Conservation (phyloP, 2,113 vertebrate genomes). For the Microtus ochrogaster region DNA sequence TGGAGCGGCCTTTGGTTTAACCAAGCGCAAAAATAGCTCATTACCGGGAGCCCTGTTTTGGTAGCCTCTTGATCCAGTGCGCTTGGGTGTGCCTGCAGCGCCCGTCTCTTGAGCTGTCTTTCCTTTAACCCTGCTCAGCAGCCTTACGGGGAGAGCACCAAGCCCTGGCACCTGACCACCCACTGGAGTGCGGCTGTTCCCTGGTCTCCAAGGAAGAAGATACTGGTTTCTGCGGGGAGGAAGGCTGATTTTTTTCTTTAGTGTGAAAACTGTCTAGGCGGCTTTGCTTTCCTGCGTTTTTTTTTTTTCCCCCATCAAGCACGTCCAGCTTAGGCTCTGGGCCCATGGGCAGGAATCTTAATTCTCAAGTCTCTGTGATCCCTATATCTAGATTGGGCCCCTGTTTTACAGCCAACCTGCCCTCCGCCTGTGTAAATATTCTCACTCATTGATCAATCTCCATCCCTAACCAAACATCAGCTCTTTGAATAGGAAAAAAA, state of each 20-base stretch:
- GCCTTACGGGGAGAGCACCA: not conserved
- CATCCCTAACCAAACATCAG: not conserved
- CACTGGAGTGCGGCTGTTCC: not conserved
- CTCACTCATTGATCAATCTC: not conserved
- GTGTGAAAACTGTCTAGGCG: not conserved
- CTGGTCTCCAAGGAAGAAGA: not conserved
- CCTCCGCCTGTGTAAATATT: not conserved
- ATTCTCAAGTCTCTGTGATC: not conserved
- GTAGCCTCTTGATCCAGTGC: slow-evolving; percentile 84
- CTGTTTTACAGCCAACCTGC: not conserved
- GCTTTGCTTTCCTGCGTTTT: not conserved
- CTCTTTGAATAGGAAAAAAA: not conserved
- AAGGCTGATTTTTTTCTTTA: not conserved
- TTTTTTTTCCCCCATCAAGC: not conserved
- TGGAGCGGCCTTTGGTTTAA: slow-evolving; percentile 89
- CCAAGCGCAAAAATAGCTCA: slow-evolving; percentile 95
- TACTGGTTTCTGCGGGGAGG: not conserved
- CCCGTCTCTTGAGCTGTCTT: slow-evolving; percentile 81
- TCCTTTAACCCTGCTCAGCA: slow-evolving; percentile 77
- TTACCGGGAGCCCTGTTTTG: slow-evolving; percentile 90
- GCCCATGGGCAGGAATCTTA: no score
- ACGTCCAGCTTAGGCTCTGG: not conserved
- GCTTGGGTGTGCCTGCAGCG: slow-evolving; percentile 86
- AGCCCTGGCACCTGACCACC: not conserved
- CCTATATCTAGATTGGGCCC: no score